phyloP scores from a whole-genome alignment of 2,888 invertebrate species.

The Xanthorhoe designata region DNA sequence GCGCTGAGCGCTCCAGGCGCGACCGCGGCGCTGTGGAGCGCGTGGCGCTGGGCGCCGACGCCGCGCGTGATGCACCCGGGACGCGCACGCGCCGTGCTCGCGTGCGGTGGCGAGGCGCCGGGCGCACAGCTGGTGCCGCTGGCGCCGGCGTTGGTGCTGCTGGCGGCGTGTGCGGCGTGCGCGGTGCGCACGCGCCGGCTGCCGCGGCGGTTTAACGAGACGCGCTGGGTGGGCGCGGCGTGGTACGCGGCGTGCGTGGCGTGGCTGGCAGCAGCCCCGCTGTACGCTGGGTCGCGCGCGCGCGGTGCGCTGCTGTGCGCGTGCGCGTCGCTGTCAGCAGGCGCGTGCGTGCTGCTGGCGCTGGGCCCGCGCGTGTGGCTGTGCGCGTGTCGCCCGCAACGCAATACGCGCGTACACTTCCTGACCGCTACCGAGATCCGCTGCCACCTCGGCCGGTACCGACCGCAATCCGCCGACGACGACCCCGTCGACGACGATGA shows the following conservation, averaged over 20 bases:
- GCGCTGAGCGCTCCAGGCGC: not conserved
- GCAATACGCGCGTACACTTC: conserved; percentile 91
- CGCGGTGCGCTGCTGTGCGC: conserved; percentile 73
- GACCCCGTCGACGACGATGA: not conserved
- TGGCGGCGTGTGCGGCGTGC: conserved; percentile 70
- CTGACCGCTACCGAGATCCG: conserved; percentile 90
- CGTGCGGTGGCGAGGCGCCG: not conserved
- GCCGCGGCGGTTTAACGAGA: conserved; percentile 93
- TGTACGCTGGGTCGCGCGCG: not conserved
- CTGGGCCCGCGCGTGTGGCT: conserved; percentile 91
- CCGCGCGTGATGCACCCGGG: not conserved
- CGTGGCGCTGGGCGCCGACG: not conserved
- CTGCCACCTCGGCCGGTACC: conserved; percentile 86
- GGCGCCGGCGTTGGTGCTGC: not conserved
- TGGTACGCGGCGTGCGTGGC: conserved; percentile 93
- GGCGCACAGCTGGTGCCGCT: not conserved
- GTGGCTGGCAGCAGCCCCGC: conserved; percentile 79
- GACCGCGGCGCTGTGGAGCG: not conserved
- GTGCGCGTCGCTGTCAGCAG: conserved; percentile 80
- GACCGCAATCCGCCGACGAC: conserved; percentile 38
- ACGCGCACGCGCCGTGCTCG: not conserved
- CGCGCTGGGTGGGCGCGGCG: conserved; percentile 90
- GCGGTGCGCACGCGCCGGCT: conserved; percentile 92
- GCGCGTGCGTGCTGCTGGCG: conserved; percentile 90
- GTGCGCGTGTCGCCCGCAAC: conserved; percentile 90